These are phyloP conservation scores for Myrmophylax atrothorax DNA, from an alignment of 2,113 vertebrate species.

Conservation along the genomic window DNA sequence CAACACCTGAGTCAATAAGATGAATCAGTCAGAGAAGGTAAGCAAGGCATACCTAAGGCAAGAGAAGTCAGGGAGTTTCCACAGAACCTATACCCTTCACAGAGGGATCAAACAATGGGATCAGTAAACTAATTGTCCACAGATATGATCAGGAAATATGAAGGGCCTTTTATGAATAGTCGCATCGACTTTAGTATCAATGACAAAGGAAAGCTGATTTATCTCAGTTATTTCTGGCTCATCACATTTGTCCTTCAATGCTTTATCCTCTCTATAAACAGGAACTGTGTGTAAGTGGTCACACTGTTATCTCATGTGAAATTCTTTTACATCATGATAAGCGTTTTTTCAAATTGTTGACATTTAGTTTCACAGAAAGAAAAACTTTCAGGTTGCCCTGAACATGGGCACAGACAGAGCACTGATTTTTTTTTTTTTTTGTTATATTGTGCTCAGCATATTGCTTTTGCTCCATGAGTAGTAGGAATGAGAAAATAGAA, in stretches of 20 bases:
- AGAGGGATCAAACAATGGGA: neutral
- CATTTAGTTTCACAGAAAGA: neutral
- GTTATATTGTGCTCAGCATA: neutral
- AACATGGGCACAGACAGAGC: neutral
- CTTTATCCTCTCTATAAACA: neutral
- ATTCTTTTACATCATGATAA: neutral
- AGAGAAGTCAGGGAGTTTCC: neutral
- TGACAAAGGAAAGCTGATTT: neutral
- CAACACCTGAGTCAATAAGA: constrained; percentile 27
- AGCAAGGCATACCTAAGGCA: neutral
- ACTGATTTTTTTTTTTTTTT: neutral
- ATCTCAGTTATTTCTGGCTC: neutral
- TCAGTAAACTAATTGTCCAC: neutral
- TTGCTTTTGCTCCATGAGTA: neutral
- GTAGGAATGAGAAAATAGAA: neutral
- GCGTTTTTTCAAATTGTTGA: neutral
- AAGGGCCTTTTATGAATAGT: neutral
- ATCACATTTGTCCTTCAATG: neutral
- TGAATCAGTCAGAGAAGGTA: neutral
- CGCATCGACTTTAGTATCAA: neutral
- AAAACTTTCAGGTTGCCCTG: neutral
- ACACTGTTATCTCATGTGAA: neutral
- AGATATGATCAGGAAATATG: neutral
- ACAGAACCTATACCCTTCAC: neutral
- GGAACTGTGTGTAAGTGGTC: neutral